phyloP scores from a whole-genome alignment of 2,888 invertebrate species.

The Trissolcus japonicus region DNA sequence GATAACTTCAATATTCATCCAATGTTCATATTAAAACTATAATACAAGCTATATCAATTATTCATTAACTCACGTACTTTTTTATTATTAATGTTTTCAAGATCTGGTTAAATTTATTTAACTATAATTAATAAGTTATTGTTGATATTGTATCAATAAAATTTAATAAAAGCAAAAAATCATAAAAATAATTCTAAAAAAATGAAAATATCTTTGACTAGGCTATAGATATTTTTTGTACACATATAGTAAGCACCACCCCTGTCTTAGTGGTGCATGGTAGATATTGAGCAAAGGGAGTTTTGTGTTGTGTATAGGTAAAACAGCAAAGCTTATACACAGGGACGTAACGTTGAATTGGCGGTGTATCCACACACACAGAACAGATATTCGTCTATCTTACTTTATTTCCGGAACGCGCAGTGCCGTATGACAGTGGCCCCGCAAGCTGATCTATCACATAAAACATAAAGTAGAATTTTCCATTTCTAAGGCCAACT shows the following conservation, averaged over 20 bases:
- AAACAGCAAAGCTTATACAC: constrained; percentile 68
- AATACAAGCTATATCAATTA: constrained; percentile 8
- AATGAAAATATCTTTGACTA: neutral
- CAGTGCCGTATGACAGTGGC: constrained; percentile 72
- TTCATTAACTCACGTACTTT: neutral
- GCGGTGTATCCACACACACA: constrained; percentile 68
- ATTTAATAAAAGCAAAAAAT: neutral
- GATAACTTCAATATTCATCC: constrained; percentile 32
- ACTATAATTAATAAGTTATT: no score
- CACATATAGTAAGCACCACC: constrained; percentile 38
- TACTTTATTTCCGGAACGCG: constrained; percentile 74
- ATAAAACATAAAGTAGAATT: constrained; percentile 76
- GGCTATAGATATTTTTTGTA: constrained; percentile 6
- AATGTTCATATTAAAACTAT: constrained; percentile 26
- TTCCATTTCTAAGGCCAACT: constrained; percentile 73
- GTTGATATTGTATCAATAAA: no score
- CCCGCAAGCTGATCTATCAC: constrained; percentile 75
- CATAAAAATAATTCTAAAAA: neutral
- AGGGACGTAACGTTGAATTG: constrained; percentile 73
- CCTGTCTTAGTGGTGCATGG: constrained; percentile 40
- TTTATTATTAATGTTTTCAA: neutral
- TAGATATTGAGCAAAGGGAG: constrained; percentile 43
- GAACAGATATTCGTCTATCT: constrained; percentile 74
- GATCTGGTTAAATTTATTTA: neutral
- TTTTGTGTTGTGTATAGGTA: constrained; percentile 63